phyloP scores from a whole-genome alignment of 2,113 vertebrate species.

The Geococcyx californianus region DNA sequence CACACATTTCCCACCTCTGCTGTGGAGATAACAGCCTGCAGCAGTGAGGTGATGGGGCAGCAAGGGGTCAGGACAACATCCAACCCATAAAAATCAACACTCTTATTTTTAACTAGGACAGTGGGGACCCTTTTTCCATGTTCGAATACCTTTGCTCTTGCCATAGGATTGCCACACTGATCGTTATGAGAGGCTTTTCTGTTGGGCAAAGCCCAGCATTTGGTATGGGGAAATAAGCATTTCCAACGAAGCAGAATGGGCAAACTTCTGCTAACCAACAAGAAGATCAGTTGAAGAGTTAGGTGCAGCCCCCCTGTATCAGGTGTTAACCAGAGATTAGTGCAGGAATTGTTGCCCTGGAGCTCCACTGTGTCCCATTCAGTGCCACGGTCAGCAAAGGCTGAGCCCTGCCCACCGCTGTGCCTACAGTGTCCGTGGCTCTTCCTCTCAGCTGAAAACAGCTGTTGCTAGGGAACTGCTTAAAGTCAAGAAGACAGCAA shows the following conservation, averaged over 20 bases:
- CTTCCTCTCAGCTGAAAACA: conserved; percentile 19
- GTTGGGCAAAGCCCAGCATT: accelerated
- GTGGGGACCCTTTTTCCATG: neutral
- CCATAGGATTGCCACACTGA: neutral
- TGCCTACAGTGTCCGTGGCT: neutral
- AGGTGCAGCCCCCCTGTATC: neutral
- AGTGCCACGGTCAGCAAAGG: neutral
- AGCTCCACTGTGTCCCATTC: accelerated
- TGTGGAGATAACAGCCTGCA: neutral
- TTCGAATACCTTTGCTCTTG: neutral
- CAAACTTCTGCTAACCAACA: neutral
- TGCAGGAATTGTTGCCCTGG: neutral
- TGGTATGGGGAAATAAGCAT: neutral
- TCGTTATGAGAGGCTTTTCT: neutral
- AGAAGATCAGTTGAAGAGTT: neutral
- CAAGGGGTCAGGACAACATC: neutral
- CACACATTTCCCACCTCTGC: neutral
- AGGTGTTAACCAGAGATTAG: accelerated
- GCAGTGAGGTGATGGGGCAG: neutral
- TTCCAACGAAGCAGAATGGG: neutral
- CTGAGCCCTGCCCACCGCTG: neutral
- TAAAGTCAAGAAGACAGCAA: conserved; percentile 25
- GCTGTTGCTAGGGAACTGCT: conserved; percentile 66
- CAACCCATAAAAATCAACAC: neutral
- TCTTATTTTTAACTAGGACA: neutral